Base-by-base conservation (phyloP, 2,797 vertebrate species). In the Corythornis leucogaster region DNA sequence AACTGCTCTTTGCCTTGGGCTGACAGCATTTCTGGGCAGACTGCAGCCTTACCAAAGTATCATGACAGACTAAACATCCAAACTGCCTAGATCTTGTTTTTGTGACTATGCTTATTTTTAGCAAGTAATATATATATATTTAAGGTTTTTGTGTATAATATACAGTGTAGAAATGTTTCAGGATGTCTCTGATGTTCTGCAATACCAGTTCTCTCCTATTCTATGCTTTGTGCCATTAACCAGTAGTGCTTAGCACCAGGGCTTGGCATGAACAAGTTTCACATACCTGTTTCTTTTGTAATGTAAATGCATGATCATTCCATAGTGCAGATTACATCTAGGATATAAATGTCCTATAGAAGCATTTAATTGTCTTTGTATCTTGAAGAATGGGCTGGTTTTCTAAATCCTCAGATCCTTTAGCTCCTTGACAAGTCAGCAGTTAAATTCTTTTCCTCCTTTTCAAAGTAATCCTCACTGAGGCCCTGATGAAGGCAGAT, bases 11-110 rank as follows among this genome's bases (percentile, higher is more conserved):
- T 89, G 64, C 79, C 85, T 93, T 80, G 67, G 69, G 74, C 80
- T 92, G 58, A 73, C 54, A 78, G 64, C 43, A 54, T 85, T 92
- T 76, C 54, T 55, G 88, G 51, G 66, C 75, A 74, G 61, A n/a
- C 58, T 93, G 64, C 51, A 92, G 59, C 55, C 59, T 51, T 68
- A 35, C 68, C 59, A 57, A 78, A 85, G 33, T 90, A 77, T 95
- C 75, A 58, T 43, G 31, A 64, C 43, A 85, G 66, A 57, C 43
- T 93, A 76, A 92, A 76, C 59, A 80, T 12, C 48, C 76, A 74
- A 50, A 90, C 50, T 61, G n/a, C 61, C 58, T 71, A 31, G 21
- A 62, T 71, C 28, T 76, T 78, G 61, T 0, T 67, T 92, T 84
- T 76, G 15, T 10, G 21, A 54, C 35, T 22, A 8, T 55, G 85